Conservation (phyloP, 2,113 vertebrate species). For the Sebastes schlegelii region DNA sequence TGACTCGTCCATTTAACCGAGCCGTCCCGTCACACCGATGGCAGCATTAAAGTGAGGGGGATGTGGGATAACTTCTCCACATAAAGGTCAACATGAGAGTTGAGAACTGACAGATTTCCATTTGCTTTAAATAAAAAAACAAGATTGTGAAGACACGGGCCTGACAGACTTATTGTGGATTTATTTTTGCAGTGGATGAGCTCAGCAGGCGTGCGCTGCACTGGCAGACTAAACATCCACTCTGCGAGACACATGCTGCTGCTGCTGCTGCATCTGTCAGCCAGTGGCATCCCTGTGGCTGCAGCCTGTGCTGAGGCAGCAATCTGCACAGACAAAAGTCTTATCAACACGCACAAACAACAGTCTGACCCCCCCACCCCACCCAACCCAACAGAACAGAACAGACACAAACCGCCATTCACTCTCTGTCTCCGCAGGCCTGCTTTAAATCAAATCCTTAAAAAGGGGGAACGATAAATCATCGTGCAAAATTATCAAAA, state of each 20-base stretch:
- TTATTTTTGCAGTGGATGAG: conserved; percentile 18
- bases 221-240: conserved; percentile 55
- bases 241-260: conserved; percentile 59
- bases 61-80: background rate
- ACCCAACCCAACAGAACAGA: conserved; percentile 1
- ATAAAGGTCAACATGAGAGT: background rate
- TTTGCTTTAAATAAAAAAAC: conserved; percentile 2
- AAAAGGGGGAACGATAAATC: background rate
- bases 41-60: background rate
- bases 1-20: background rate
- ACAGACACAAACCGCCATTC: conserved; percentile 15
- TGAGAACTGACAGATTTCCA: background rate
- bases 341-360: conserved; percentile 68
- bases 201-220: conserved; percentile 29
- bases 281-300: conserved; percentile 63
- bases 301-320: conserved; percentile 76
- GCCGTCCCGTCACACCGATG: background rate
- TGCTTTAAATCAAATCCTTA: conserved; percentile 48
- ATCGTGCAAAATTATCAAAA: background rate
- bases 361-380: conserved; percentile 21
- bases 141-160: background rate
- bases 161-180: conserved; percentile 12
- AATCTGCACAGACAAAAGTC: conserved; percentile 71
- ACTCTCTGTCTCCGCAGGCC: conserved; percentile 3
- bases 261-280: conserved; percentile 67